Conservation (phyloP, 2,797 vertebrate genomes). For the Microctenopoma stevenorrisi region DNA sequence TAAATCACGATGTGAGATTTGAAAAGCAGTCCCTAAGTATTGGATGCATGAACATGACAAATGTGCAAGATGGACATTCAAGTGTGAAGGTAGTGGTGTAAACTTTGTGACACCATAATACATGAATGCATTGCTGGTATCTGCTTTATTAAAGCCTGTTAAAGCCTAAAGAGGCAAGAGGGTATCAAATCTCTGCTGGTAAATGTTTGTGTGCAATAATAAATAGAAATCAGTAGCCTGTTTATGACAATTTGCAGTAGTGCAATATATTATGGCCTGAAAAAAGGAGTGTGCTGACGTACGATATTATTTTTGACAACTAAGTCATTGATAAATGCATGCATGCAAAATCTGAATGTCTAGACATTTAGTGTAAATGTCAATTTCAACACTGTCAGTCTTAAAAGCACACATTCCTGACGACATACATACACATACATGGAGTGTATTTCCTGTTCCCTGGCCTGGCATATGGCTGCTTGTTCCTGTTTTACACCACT, state of each 20-base stretch:
- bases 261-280: background rate
- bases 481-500: slow-evolving; percentile 55
- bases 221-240: background rate
- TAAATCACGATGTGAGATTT: background rate
- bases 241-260: slow-evolving; percentile 1
- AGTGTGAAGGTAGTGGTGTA: background rate
- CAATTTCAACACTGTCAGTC: slow-evolving; percentile 17
- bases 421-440: slow-evolving; percentile 38
- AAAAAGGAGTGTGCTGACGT: background rate
- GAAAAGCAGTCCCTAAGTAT: too few relatives aligned
- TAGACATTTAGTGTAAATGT: background rate
- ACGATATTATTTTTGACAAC: background rate
- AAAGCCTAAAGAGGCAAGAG: background rate
- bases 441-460: slow-evolving; percentile 73
- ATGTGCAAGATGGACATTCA: background rate
- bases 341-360: background rate
- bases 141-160: background rate
- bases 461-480: slow-evolving; percentile 42
- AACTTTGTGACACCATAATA: background rate
- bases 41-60: too few relatives aligned
- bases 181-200: background rate
- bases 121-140: background rate
- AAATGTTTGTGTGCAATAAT: background rate
- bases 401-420: slow-evolving; percentile 27
- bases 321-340: background rate